phyloP scores from a whole-genome alignment of 2,888 invertebrate species.

The Rhagonycha fulva region DNA sequence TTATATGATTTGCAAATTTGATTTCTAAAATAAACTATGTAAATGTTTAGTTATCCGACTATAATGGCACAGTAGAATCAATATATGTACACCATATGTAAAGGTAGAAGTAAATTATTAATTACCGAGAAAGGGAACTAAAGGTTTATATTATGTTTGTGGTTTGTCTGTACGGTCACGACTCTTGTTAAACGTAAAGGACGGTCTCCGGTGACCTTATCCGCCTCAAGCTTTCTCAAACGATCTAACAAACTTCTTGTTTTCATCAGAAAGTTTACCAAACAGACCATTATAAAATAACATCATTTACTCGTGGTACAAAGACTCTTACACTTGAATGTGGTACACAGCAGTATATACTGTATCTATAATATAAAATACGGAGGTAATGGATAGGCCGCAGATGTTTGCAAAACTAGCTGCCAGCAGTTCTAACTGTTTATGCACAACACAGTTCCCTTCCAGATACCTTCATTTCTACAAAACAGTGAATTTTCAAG shows the following conservation, averaged over 20 bases:
- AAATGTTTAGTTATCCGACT: constrained; percentile 9
- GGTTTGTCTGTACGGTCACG: constrained; percentile 13
- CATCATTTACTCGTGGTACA: not conserved
- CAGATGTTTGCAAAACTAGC: constrained; percentile 28
- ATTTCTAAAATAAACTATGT: not conserved
- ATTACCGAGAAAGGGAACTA: constrained; percentile 38
- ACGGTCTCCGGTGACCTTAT: constrained; percentile 8
- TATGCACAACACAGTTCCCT: constrained; percentile 29
- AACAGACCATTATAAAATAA: not conserved
- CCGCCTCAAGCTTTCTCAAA: constrained; percentile 6
- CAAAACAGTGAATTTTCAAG: constrained; percentile 27
- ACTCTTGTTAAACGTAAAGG: constrained; percentile 16
- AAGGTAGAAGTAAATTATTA: constrained; percentile 43
- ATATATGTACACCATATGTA: constrained; percentile 41
- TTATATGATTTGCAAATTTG: not conserved
- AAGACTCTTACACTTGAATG: not conserved
- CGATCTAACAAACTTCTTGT: constrained; percentile 2
- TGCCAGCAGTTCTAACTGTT: constrained; percentile 20
- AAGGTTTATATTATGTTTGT: constrained; percentile 21
- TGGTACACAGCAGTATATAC: constrained; percentile 17
- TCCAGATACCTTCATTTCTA: constrained; percentile 11
- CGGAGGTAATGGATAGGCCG: constrained; percentile 34
- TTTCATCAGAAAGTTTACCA: not conserved
- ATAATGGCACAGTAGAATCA: constrained; percentile 32
- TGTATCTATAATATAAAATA: constrained; percentile 36